phyloP scores from a whole-genome alignment of 37 sponge, comb jelly and placozoan species.

The Ianthella basta region DNA sequence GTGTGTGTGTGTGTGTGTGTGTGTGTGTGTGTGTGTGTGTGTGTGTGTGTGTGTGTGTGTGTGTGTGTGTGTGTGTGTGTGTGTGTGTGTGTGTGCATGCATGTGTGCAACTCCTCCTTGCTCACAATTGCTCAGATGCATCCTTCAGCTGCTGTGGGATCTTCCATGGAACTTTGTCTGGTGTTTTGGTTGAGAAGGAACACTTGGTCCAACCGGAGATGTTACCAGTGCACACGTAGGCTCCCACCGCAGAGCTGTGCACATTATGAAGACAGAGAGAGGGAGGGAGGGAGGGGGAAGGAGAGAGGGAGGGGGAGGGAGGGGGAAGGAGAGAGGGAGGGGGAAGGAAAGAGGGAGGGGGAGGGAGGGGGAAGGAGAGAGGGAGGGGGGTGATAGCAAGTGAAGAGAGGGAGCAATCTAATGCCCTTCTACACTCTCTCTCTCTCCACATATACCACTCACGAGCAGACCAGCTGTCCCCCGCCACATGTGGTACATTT shows the following conservation, averaged over 20 bases:
- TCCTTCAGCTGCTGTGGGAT: conserved; percentile 74
- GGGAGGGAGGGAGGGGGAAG: too few relatives aligned
- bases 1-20: too few relatives aligned
- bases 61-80: too few relatives aligned
- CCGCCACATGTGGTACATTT: conserved; percentile 66
- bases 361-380: background rate
- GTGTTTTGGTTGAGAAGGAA: conserved; percentile 63
- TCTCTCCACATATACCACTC: too few relatives aligned
- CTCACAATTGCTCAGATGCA: conserved; percentile 9
- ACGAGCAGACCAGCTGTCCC: conserved; percentile 71
- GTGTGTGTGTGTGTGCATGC: too few relatives aligned
- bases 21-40: too few relatives aligned
- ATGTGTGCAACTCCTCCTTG: background rate
- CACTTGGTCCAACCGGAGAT: conserved; percentile 95
- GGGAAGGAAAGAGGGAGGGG: too few relatives aligned
- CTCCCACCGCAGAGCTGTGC: background rate
- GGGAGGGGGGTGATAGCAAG: too few relatives aligned
- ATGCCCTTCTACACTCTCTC: too few relatives aligned
- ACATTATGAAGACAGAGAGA: background rate
- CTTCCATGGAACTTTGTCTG: conserved; percentile 64
- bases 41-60: too few relatives aligned
- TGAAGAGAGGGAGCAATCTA: too few relatives aligned
- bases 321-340: background rate
- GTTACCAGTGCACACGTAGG: conserved; percentile 89
- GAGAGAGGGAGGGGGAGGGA: background rate